Evolutionary conservation across 1,140 invertebrate species (phyloP), one percentile per base, ranked within the genome.

Genomic region (Drosophila aff.): DNA sequence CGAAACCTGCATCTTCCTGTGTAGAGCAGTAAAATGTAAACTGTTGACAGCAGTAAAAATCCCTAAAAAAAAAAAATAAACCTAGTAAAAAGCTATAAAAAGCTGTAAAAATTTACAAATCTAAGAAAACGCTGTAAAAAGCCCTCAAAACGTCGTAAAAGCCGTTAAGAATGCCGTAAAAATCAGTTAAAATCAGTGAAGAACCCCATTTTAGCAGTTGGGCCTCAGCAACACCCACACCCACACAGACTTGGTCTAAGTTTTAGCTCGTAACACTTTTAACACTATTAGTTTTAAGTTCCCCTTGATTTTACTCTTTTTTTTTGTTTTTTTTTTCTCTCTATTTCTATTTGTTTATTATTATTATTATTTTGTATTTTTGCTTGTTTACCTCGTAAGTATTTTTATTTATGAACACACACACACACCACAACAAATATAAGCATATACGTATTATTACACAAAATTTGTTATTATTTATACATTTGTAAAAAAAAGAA

Each of bases 371-470:
- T 46, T 53, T 31, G 21, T 33, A 43, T 64, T 43, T 40, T 72
- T 26, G n/a, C 38, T 60, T 66, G 53, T 76, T 49, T 55, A 76
- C 43, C 58, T 46, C 15, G 41, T 76, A 77, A 77, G 61, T 77
- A 76, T 77, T 76, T 76, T 77, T 76, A 77, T 76, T 77, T 77
- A 76, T 77, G 46, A 52, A 65, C 36, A 75, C 46, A 49, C 68
- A 49, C 68, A 28, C 69, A 57, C 28, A 73, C 41, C 33, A 57
- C 55, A 15, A 49, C 46, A 66, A 53, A 78, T 53, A 55, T 47
- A 44, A 41, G 33, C 61, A 69, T 55, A 64, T 50, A 52, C 52
- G 55, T 55, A 73, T 69, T 61, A 65, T 36, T 36, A 62, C 18
- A 36, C 2, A n/a, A 3, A 33, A 7, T 15, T 33, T 4, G 16